Evolutionary conservation across 2,888 invertebrate species (phyloP), one percentile per base, ranked within the genome.

Genomic region (Drosophila anomalata): DNA sequence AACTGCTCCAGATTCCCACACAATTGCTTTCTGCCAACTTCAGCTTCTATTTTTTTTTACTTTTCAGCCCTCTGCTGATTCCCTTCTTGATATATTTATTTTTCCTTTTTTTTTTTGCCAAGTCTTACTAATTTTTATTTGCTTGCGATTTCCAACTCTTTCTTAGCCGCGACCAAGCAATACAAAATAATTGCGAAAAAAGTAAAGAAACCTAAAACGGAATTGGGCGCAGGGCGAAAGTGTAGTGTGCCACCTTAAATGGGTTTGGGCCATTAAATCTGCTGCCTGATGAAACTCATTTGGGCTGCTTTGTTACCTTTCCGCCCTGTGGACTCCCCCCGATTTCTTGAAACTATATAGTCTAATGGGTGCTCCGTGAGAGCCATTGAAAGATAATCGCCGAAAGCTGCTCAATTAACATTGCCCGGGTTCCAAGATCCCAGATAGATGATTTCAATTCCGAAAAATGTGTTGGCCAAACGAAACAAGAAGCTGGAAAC

Each of bases 1-100:
- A 54, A 69, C 62, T 57, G 62, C 72, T 76, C 62, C 65, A 59
- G 78, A 84, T 88, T 86, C 86, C 65, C 78, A 75, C 68, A 79
- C 83, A 86, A 87, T 79, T 82, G 80, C 77, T 55, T 75, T 55
- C 57, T 60, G 75, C 75, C 56, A 6, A 20, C 50, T 60, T 9
- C 33, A 11, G 44, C 31, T 46, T 46, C 36, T 12, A 46, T 20
- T 62, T 69, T 17, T n/a, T 62, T 69, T 33, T 53, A 48, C 73
- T 61, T 54, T 29, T 8, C 29, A 33, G 26, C 31, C 53, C 29
- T 47, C 14, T 9, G 17, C 42, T n/a, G 11, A 9, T 26, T 24
- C 39, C 46, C 42, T 24, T 36, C 63, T 42, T 66, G 46, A 66
- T 66, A 47, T 65, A 54, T 54, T 53, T 66, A 66, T 61, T 50